Base-by-base conservation (phyloP, 2,888 invertebrate genomes). In the Cremastinae sp. region DNA sequence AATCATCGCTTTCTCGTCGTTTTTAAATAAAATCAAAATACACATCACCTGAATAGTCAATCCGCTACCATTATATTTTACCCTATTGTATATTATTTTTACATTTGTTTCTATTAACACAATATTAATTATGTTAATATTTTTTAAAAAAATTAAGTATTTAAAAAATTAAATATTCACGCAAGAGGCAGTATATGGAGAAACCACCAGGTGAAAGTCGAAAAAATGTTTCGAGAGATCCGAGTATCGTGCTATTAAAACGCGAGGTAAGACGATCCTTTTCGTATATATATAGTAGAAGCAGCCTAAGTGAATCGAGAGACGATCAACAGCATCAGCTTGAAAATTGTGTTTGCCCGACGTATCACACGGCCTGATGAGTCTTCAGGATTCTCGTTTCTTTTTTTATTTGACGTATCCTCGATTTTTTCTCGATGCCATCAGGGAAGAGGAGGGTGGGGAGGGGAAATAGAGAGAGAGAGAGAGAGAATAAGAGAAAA, bases 321-420 rank as follows among this genome's bases (percentile, higher is more conserved):
- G 51, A 54, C 18, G 47, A 47, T 36, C 45, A 22, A 28, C 66
- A 61, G 66, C 66, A n/a, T n/a, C n/a, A 68, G 71, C 75, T 75
- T 75, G 66, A 75, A 71, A 72, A 59, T 41, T 62, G 75, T 82
- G 80, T 84, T 84, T 84, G 79, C 80, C 69, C 66, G 75, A 78
- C 78, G 76, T 84, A 84, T 84, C 84, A 81, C 82, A 80, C 80
- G 82, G 79, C 79, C 81, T 81, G 83, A 83, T 82, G 83, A 84
- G 80, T 79, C 79, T 78, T 77, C 78, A 76, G 72, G 79, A 80
- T 83, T 79, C 76, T 68, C 70, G 45, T 47, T 62, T 51, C 51
- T 68, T 47, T 56, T 51, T 75, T 54, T 54, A 43, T 34, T 47
- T 9, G 16, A 28, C 20, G 20, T 43, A 41, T 36, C 54, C 51